Evolutionary conservation across 2,797 vertebrate genomes (phyloP).

Genomic region (Centropyge bicolor): DNA sequence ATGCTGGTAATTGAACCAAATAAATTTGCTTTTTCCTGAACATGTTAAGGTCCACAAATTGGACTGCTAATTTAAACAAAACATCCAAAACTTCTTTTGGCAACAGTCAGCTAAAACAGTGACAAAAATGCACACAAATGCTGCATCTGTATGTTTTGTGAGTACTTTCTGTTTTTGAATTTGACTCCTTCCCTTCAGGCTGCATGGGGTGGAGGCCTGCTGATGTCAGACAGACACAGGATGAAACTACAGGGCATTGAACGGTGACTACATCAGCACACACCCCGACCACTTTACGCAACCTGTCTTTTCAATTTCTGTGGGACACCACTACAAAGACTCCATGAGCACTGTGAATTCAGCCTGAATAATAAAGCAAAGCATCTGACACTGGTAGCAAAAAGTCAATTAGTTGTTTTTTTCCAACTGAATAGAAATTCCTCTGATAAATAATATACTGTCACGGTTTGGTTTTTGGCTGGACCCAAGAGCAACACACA

Average conservation of each 20-base stretch:
- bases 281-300: not conserved
- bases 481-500: no score
- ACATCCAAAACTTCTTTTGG: not conserved
- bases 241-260: conserved; percentile 82
- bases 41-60: not conserved
- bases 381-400: not conserved
- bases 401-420: not conserved
- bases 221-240: conserved; percentile 82
- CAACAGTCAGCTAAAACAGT: not conserved
- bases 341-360: not conserved
- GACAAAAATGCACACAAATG: not conserved
- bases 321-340: not conserved
- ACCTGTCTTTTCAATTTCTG: not conserved
- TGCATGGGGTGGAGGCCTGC: conserved; percentile 83
- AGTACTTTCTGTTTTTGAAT: not conserved
- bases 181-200: conserved; percentile 68
- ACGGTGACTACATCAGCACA: conserved; percentile 64
- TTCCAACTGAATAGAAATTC: not conserved
- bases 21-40: not conserved
- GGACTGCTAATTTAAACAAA: not conserved
- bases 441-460: not conserved
- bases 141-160: not conserved
- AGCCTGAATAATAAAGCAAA: not conserved
- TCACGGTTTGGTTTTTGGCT: no score
- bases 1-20: not conserved